Base-by-base conservation (phyloP, 2,797 vertebrate species). In the Gobionotothen gibberifrons region DNA sequence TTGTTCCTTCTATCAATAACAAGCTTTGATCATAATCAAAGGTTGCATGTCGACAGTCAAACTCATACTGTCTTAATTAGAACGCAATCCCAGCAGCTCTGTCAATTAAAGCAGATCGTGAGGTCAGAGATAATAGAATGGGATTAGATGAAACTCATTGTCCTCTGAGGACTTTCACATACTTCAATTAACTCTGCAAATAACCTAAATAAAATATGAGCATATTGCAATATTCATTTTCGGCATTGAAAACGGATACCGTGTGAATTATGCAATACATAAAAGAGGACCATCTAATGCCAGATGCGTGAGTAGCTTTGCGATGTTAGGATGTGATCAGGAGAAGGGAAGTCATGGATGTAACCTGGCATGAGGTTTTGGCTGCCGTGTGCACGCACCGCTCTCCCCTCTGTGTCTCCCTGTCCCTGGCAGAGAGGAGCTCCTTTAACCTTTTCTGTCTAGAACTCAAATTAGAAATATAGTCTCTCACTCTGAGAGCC, bases 141-240 rank as follows among this genome's bases (percentile, higher is more conserved):
- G 82, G 83, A 90, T 86, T 79, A 85, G 83, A 86, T 79, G 69
- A 57, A 87, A 67, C 72, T 76, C 78, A 79, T 89, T 82, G 86
- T 84, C 83, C 90, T 90, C 82, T 2, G 62, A 83, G 85, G 85
- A 78, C 71, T 76, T 72, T 55, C 59, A 74, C 52, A 53, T 54
- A 66, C 76, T 76, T 82, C 86, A 89, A 83, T 91, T 91, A 89
- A 89, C 86, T 82, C 63, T 0, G 78, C 85, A 88, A 85, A 91
- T 89, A 90, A 83, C 80, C 74, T 81, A 79, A 83, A 85, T 90
- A 81, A 82, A 84, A 81, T 29, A 83, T 65, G 22, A 78, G 63
- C 54, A 26, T 42, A 17, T 52, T 79, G 73, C 74, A 85, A 79
- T 87, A 85, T 88, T 87, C 14, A 85, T 89, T 78, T 67, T 43